phyloP scores from a whole-genome alignment of 2,113 vertebrate genomes.

The Pterophyllum scalare region DNA sequence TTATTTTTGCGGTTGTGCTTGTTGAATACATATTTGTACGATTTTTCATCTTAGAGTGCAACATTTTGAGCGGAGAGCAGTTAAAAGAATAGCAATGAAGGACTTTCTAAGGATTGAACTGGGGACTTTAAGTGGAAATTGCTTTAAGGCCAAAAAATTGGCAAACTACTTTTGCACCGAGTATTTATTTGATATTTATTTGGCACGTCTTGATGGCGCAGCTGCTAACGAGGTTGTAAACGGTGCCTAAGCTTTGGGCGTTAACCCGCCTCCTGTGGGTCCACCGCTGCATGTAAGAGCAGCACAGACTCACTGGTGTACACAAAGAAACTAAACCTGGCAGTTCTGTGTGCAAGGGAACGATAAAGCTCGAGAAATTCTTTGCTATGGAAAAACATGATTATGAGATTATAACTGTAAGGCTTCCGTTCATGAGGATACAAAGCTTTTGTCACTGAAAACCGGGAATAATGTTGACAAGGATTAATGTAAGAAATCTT shows the following conservation, averaged over 20 bases:
- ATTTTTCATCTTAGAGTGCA: too few species aligned
- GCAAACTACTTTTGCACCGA: neutral
- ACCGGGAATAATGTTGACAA: neutral
- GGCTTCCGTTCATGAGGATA: neutral
- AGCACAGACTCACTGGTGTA: neutral
- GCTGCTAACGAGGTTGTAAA: too few species aligned
- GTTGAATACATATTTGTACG: too few species aligned
- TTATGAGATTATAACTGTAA: neutral
- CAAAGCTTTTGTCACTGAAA: neutral
- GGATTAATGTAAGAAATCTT: neutral
- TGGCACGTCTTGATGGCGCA: neutral
- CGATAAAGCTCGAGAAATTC: neutral
- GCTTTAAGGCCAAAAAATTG: neutral
- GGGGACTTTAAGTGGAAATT: neutral
- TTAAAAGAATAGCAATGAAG: neutral
- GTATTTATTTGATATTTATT: neutral
- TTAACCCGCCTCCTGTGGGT: neutral
- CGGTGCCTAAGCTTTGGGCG: neutral
- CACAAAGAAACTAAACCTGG: neutral
- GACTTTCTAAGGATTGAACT: accelerated
- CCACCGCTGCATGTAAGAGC: neutral
- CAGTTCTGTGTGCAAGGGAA: neutral
- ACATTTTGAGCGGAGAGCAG: neutral
- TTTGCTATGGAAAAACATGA: neutral
- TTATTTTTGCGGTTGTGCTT: neutral